Evolutionary conservation across 2,888 invertebrate genomes (phyloP).

Genomic region (Dioctria rufipes): DNA sequence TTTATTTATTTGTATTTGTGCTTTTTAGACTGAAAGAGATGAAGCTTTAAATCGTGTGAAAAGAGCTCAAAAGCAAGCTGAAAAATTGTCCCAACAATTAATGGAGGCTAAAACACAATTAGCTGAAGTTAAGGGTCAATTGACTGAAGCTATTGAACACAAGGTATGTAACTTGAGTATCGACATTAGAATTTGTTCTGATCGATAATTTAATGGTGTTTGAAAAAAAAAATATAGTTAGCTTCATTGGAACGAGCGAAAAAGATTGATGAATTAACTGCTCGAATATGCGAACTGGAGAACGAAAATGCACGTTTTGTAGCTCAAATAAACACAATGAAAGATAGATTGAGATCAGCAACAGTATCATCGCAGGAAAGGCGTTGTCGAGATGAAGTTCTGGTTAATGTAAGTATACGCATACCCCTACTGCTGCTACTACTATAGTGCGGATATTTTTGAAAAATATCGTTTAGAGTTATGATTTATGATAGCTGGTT

Average conservation of each 20-base stretch:
- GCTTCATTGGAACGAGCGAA: constrained; percentile 86
- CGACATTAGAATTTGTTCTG: no score
- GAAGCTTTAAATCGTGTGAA: constrained; percentile 80
- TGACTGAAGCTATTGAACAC: constrained; percentile 85
- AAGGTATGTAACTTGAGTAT: not conserved
- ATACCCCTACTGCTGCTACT: not conserved
- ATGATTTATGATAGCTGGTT: no score
- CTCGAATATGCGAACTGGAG: constrained; percentile 86
- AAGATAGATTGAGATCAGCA: constrained; percentile 67
- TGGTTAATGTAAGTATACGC: constrained; percentile 67
- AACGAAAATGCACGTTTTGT: constrained; percentile 78
- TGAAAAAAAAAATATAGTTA: constrained; percentile 74
- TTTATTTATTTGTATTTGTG: not conserved
- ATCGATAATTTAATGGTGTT: not conserved
- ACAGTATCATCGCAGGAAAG: constrained; percentile 69
- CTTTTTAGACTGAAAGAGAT: constrained; percentile 76
- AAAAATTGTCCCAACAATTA: constrained; percentile 85
- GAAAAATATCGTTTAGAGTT: no score
- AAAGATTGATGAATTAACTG: constrained; percentile 87
- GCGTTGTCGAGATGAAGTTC: constrained; percentile 69
- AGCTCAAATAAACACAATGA: constrained; percentile 66
- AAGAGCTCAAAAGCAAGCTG: constrained; percentile 87
- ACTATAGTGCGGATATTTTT: no score
- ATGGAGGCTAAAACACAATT: constrained; percentile 86
- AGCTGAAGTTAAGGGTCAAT: constrained; percentile 87